Percentiles rank a stretch among this genome's conserved stretches.
Evolutionary conservation across 2,113 vertebrate species (phyloP).

Genomic region (Pseudonaja textilis): DNA sequence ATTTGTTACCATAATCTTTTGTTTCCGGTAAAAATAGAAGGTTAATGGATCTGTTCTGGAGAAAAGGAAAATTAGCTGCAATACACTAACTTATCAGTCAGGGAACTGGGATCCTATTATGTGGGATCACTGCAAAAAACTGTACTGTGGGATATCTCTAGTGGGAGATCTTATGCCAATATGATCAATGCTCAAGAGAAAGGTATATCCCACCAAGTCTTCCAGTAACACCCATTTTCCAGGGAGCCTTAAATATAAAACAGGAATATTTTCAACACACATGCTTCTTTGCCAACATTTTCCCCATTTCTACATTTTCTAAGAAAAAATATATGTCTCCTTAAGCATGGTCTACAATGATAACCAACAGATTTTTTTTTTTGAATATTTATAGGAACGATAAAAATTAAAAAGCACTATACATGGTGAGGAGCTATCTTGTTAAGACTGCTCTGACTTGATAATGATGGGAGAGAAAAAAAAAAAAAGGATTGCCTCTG

Average conservation of each 20-base stretch:
- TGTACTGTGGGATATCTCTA: not conserved
- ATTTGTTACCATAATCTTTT: not conserved
- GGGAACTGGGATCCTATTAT: not conserved
- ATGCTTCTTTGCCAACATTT: not conserved
- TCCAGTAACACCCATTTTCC: fast-evolving
- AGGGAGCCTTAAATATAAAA: not conserved
- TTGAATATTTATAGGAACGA: not conserved
- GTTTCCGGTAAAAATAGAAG: not conserved
- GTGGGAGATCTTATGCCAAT: not conserved
- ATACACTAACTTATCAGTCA: not conserved
- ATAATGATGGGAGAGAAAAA: not conserved
- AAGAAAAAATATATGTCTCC: not conserved
- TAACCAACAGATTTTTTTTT: not conserved
- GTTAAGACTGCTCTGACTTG: not conserved
- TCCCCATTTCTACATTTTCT: no score
- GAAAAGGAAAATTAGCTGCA: not conserved
- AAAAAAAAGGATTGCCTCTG: not conserved
- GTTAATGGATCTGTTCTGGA: not conserved
- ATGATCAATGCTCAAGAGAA: no score
- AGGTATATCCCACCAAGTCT: fast-evolving
- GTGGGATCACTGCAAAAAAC: no score
- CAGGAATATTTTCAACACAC: not conserved
- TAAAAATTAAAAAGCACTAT: not conserved
- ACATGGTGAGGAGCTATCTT: not conserved
- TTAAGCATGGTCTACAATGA: not conserved